These are phyloP conservation scores for Heliconius nattereri DNA, from an alignment of 1,140 invertebrate genomes.

Conservation along the genomic window DNA sequence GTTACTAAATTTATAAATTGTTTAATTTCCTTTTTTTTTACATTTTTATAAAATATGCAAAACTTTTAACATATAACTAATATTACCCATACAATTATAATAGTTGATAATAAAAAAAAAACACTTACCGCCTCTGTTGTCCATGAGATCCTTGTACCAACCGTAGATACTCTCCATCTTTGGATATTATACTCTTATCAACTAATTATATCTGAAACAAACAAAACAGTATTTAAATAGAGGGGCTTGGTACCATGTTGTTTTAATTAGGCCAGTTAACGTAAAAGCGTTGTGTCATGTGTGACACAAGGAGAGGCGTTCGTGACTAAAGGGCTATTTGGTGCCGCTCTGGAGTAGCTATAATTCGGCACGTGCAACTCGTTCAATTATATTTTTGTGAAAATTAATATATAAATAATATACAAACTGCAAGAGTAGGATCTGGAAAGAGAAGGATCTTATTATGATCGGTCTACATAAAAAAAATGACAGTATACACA, in stretches of 20 bases:
- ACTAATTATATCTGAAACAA: constrained; percentile 82
- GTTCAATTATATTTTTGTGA: constrained; percentile 13
- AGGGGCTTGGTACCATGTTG: constrained; percentile 25
- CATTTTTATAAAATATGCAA: no score
- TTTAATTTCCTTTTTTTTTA: no score
- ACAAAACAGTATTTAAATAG: constrained; percentile 45
- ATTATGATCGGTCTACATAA: no score
- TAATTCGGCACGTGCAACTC: constrained; percentile 34
- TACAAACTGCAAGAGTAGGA: no score
- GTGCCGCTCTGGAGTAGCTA: constrained; percentile 26
- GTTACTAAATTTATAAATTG: no score
- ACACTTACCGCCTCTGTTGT: constrained; percentile 89
- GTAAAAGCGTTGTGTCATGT: constrained; percentile 31
- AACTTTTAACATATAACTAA: no score
- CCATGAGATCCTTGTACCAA: constrained; percentile 90
- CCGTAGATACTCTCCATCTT: constrained; percentile 85
- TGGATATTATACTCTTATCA: constrained; percentile 51
- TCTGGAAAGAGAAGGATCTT: no score
- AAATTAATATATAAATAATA: no score
- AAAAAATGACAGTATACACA: background rate
- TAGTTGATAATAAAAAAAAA: no score
- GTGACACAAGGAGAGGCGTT: constrained; percentile 29
- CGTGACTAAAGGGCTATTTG: constrained; percentile 35
- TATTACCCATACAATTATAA: no score
- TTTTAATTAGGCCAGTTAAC: constrained; percentile 37